A percentile compares a stretch with the other conserved stretches of the same genome.
phyloP scores from a whole-genome alignment of 1,140 invertebrate genomes.

The Ips nitidus region DNA sequence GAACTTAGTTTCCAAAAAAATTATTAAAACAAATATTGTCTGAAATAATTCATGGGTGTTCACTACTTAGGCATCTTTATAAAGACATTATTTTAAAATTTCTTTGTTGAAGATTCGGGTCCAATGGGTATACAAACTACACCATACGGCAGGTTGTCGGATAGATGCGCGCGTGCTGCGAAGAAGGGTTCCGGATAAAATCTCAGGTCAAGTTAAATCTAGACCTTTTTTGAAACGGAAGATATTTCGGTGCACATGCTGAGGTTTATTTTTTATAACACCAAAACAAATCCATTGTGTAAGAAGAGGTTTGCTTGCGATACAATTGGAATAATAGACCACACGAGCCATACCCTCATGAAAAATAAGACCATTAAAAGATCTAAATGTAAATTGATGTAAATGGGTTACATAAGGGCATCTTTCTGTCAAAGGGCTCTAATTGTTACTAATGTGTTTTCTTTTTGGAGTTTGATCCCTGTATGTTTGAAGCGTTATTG shows the following conservation, averaged over 20 bases:
- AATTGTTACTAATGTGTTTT: conserved; percentile 37
- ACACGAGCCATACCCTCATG: conserved; percentile 33
- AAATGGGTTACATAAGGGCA: conserved; percentile 38
- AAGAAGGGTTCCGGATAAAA: conserved; percentile 30
- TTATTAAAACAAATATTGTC: no score
- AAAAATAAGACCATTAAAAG: conserved; percentile 36
- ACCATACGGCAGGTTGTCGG: conserved; percentile 8
- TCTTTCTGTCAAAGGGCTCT: conserved; percentile 33
- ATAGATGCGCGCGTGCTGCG: conserved; percentile 20
- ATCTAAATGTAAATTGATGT: conserved; percentile 35
- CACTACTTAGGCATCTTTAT: no score
- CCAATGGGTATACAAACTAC: no score
- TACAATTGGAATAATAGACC: conserved; percentile 32
- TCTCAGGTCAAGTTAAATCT: conserved; percentile 34
- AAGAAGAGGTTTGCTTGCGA: conserved; percentile 21
- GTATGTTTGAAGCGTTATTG: no score
- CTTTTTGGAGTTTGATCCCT: neutral
- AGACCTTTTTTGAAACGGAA: conserved; percentile 27
- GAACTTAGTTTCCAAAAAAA: no score
- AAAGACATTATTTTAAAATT: no score
- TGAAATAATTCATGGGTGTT: no score
- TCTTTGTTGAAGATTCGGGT: no score
- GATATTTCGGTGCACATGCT: conserved; percentile 27
- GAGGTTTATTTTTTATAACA: conserved; percentile 16
- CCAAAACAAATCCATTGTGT: conserved; percentile 35